phyloP scores from a whole-genome alignment of 2,888 invertebrate species.

The Tipula vernalis region DNA sequence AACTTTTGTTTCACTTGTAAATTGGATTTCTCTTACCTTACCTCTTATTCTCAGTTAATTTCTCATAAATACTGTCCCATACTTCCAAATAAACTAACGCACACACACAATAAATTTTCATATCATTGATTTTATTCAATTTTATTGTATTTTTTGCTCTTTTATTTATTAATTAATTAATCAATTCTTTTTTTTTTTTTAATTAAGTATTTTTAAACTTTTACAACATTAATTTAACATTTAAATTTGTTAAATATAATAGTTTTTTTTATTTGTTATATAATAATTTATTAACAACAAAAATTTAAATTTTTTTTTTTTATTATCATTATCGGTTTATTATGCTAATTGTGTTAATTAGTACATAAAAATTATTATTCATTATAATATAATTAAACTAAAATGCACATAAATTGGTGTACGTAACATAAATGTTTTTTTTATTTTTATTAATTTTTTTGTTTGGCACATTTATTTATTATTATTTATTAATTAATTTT shows the following conservation, averaged over 20 bases:
- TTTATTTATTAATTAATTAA: neutral
- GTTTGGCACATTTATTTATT: neutral
- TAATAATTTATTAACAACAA: neutral
- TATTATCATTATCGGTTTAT: neutral
- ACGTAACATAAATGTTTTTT: neutral
- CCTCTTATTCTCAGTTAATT: neutral
- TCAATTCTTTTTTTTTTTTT: neutral
- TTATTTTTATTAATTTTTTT: neutral
- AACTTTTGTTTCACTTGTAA: no score
- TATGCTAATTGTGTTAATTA: neutral
- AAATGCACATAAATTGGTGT: neutral
- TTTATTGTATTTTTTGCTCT: neutral
- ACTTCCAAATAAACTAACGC: neutral
- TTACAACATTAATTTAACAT: constrained; percentile 4
- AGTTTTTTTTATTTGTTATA: neutral
- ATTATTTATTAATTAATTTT: neutral
- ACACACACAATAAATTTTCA: neutral
- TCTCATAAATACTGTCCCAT: neutral
- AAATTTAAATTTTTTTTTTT: neutral
- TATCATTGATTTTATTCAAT: neutral
- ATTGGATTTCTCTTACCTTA: neutral
- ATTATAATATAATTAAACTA: neutral
- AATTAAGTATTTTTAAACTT: neutral
- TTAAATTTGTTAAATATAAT: neutral
- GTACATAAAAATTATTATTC: neutral